Evolutionary conservation across 2,113 vertebrate species (phyloP).

Genomic region (Scomber scombrus): DNA sequence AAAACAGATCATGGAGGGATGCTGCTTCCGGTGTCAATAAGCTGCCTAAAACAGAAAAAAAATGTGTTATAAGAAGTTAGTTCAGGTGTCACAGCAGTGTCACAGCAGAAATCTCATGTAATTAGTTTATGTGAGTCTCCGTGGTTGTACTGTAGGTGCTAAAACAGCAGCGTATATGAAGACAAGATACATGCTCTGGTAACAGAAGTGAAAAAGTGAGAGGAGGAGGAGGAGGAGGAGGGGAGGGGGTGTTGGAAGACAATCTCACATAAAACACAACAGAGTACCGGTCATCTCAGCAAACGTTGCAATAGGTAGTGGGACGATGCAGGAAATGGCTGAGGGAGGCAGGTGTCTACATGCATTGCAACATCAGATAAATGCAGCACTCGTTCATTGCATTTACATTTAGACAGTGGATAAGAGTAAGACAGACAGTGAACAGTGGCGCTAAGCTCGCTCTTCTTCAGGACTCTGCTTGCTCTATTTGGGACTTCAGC

Average conservation of each 20-base stretch:
- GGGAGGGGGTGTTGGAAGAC: conserved; percentile 31
- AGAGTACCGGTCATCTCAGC: conserved; percentile 55
- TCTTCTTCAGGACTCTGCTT: conserved; percentile 41
- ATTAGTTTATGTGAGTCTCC: conserved; percentile 7
- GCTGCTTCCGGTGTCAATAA: conserved; percentile 2
- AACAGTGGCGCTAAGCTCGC: conserved; percentile 59
- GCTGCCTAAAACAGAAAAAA: conserved; percentile 37
- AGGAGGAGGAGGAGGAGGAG: no score
- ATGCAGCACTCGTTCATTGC: conserved; percentile 76
- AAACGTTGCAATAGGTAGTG: conserved; percentile 60
- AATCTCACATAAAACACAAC: conserved; percentile 64
- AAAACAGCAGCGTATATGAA: conserved; percentile 19
- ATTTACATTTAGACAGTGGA: conserved; percentile 79
- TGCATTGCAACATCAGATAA: conserved; percentile 77
- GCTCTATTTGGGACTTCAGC: conserved; percentile 16
- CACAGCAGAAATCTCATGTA: not conserved
- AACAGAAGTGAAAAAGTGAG: conserved; percentile 34
- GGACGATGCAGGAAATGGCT: conserved; percentile 70
- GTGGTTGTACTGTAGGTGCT: not conserved
- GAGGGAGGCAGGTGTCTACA: conserved; percentile 68
- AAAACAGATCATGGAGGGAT: conserved; percentile 14
- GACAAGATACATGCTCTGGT: conserved; percentile 42
- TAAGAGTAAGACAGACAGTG: conserved; percentile 72
- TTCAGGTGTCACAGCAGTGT: not conserved
- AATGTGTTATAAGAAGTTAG: conserved; percentile 36